A percentile compares a stretch with the other conserved stretches of the same genome.
Conservation (phyloP, 1,140 invertebrate genomes). For the Paralvinella palmiformis region DNA sequence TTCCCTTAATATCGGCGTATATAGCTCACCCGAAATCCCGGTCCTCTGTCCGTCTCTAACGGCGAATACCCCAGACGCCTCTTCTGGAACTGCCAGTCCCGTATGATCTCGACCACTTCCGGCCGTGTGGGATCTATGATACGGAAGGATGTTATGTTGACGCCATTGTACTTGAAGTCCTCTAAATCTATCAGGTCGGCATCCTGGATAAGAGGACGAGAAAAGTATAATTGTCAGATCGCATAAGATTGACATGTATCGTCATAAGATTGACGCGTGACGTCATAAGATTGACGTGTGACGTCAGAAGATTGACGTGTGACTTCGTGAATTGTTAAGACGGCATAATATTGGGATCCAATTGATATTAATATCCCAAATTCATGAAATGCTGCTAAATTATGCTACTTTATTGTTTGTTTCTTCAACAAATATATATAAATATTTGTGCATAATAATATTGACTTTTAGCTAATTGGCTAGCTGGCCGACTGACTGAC, state of each 20-base stretch:
- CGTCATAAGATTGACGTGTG: background rate
- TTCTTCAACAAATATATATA: too few relatives aligned
- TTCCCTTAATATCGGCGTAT: too few relatives aligned
- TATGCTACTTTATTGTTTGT: too few relatives aligned
- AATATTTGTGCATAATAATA: too few relatives aligned
- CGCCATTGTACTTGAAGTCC: slow-evolving; percentile 45
- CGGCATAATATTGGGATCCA: background rate
- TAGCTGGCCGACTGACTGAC: too few relatives aligned
- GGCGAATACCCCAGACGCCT: background rate
- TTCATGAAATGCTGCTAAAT: too few relatives aligned
- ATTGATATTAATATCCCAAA: background rate
- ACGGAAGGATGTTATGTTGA: slow-evolving; percentile 47
- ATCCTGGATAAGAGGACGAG: slow-evolving; percentile 31
- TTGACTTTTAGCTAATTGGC: too few relatives aligned
- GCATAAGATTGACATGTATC: background rate
- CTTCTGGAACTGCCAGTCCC: slow-evolving; percentile 8
- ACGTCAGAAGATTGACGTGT: background rate
- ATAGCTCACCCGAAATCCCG: slow-evolving; percentile 3
- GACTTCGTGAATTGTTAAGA: background rate
- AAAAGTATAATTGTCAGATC: background rate
- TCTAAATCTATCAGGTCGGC: slow-evolving; percentile 43
- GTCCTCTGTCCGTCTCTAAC: slow-evolving; percentile 1
- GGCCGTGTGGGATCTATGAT: slow-evolving; percentile 35
- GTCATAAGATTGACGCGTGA: background rate
- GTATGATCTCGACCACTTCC: slow-evolving; percentile 27